These are phyloP conservation scores for Junonia oenone DNA, from an alignment of 2,888 invertebrate genomes.

Conservation along the genomic window DNA sequence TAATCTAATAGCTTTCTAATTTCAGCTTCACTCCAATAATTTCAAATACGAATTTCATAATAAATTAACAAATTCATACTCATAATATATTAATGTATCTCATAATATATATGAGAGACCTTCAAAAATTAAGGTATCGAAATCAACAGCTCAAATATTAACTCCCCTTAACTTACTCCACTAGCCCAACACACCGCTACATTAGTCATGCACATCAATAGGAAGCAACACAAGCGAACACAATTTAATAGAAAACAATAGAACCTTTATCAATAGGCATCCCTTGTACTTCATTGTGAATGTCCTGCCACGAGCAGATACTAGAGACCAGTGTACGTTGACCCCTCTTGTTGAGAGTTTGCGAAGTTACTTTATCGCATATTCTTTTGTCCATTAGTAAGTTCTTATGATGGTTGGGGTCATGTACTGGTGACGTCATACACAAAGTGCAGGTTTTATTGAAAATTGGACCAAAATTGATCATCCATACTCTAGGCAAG, in stretches of 20 bases:
- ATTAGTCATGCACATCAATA: background rate
- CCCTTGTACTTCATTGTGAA: constrained; percentile 12
- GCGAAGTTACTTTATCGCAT: background rate
- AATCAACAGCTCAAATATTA: background rate
- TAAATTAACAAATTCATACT: too few relatives aligned
- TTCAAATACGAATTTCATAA: too few relatives aligned
- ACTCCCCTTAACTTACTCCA: background rate
- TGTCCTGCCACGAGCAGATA: constrained; percentile 13
- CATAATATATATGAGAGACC: too few relatives aligned
- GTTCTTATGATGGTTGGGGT: background rate
- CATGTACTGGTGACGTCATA: background rate
- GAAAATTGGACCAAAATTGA: too few relatives aligned
- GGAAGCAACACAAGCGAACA: background rate
- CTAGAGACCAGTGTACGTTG: constrained; percentile 7
- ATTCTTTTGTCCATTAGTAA: background rate
- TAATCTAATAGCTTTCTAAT: too few relatives aligned
- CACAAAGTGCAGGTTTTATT: too few relatives aligned
- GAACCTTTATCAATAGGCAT: constrained; percentile 6
- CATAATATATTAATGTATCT: too few relatives aligned
- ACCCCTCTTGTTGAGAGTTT: background rate
- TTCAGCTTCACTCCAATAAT: too few relatives aligned
- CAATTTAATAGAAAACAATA: constrained; percentile 13
- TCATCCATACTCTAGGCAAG: too few relatives aligned
- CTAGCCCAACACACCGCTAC: background rate
- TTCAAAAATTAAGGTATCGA: too few relatives aligned